A percentile compares a stretch with the other conserved stretches of the same genome.
phyloP scores from a whole-genome alignment of 92 coral and sea anemone genomes.

The Zoanthus gigantus region DNA sequence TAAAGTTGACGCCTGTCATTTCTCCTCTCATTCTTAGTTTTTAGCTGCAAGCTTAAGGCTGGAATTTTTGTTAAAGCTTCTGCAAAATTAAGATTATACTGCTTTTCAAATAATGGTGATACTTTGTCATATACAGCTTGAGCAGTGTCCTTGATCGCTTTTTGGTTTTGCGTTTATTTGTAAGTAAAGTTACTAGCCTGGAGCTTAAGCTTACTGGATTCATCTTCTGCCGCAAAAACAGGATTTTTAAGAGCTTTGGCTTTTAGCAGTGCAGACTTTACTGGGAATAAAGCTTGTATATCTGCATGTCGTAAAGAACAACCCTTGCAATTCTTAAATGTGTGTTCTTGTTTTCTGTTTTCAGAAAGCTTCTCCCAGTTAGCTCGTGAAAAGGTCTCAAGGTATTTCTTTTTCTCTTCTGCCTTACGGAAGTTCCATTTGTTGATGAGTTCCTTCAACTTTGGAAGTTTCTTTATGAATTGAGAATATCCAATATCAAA shows the following conservation, averaged over 20 bases:
- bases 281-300: constrained; percentile 51
- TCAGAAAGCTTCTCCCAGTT: constrained; percentile 49
- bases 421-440: constrained; percentile 66
- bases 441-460: constrained; percentile 43
- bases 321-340: constrained; percentile 51
- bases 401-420: constrained; percentile 49
- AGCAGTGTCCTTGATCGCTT: constrained; percentile 23
- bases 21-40: constrained; percentile 34
- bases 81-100: constrained; percentile 31
- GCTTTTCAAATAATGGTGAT: constrained; percentile 29
- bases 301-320: constrained; percentile 52
- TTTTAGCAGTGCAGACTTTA: constrained; percentile 53
- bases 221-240: constrained; percentile 32
- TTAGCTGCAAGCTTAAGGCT: constrained; percentile 27
- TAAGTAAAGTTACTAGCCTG: neutral
- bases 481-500: constrained; percentile 36
- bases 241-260: constrained; percentile 55
- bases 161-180: constrained; percentile 35
- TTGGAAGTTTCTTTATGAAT: constrained; percentile 52
- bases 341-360: constrained; percentile 50
- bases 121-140: constrained; percentile 39
- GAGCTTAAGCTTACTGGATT: neutral
- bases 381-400: constrained; percentile 55
- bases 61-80: constrained; percentile 38
- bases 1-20: constrained; percentile 22